Evolutionary conservation across 2,113 vertebrate genomes (phyloP).

Genomic region (Chloropsis hardwickii): DNA sequence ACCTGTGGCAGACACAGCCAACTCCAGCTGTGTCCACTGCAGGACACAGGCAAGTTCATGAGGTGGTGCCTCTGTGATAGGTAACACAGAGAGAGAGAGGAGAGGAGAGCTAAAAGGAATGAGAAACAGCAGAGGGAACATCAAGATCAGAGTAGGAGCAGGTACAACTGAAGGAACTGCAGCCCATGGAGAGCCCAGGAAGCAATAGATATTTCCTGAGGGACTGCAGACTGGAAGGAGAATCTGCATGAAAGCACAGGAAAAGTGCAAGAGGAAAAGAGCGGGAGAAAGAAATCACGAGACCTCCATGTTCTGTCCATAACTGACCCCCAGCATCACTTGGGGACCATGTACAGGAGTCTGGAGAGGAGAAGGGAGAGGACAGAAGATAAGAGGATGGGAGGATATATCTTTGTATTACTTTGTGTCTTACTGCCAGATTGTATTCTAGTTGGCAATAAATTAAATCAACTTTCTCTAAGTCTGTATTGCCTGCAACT

Average conservation of each 20-base stretch:
- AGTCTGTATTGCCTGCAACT: background rate
- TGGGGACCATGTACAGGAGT: background rate
- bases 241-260: background rate
- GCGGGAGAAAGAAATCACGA: background rate
- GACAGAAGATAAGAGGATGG: no score
- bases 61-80: background rate
- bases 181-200: background rate
- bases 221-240: background rate
- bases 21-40: background rate
- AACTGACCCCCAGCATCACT: accelerated
- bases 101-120: background rate
- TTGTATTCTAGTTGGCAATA: background rate
- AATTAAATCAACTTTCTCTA: background rate
- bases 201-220: background rate
- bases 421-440: background rate
- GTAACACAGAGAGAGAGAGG: background rate
- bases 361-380: background rate
- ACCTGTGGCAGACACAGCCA: accelerated
- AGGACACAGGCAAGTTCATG: background rate
- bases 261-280: background rate
- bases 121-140: background rate
- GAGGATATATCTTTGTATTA: background rate
- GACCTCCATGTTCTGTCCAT: accelerated
- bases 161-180: background rate
- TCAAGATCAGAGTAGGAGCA: background rate